Conservation (phyloP, 2,888 invertebrate species). For the Eumerus sabulonum region DNA sequence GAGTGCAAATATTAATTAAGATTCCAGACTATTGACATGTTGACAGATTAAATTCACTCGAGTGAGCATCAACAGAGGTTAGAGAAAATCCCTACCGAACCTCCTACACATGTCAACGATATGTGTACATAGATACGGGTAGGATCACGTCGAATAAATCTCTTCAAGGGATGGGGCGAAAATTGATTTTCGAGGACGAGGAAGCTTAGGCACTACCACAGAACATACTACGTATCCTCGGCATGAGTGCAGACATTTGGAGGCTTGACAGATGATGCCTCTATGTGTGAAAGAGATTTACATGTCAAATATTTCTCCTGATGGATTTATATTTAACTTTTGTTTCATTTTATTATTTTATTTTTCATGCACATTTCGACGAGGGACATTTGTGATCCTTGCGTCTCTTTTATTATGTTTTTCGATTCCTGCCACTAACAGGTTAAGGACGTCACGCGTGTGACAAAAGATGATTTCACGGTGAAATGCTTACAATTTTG, state of each 20-base stretch:
- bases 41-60: constrained; percentile 15
- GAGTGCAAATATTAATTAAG: constrained; percentile 37
- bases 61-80: constrained; percentile 4
- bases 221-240: too few relatives aligned
- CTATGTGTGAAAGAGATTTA: constrained; percentile 50
- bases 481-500: too few relatives aligned
- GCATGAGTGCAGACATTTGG: too few relatives aligned
- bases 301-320: constrained; percentile 13
- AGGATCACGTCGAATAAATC: constrained; percentile 14
- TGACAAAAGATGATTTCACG: too few relatives aligned
- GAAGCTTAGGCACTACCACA: too few relatives aligned
- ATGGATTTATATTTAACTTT: neutral
- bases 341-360: constrained; percentile 8
- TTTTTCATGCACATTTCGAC: neutral
- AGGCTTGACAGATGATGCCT: constrained; percentile 56
- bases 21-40: constrained; percentile 31
- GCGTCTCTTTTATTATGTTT: neutral
- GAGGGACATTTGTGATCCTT: constrained; percentile 4
- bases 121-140: too few relatives aligned
- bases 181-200: constrained; percentile 52
- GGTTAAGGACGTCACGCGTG: neutral
- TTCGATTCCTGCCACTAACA: neutral
- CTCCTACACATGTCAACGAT: constrained; percentile 4
- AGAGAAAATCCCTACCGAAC: constrained; percentile 6
- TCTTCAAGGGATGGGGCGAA: constrained; percentile 22